Conservation (phyloP, 2,113 vertebrate genomes). For the Thunnus maccoyii region DNA sequence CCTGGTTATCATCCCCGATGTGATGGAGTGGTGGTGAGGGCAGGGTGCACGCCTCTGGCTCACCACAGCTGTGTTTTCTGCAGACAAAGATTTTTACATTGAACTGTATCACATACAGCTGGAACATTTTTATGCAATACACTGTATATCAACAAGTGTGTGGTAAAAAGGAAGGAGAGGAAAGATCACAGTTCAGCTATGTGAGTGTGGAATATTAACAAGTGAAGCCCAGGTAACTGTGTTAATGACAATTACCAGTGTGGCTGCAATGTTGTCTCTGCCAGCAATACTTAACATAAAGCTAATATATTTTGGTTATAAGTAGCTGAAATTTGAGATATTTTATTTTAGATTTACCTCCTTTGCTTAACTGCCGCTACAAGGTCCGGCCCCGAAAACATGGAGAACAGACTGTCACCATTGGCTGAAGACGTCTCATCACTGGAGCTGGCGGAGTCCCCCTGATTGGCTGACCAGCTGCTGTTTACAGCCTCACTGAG, state of each 20-base stretch:
- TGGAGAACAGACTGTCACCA: conserved; percentile 98
- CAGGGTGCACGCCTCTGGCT: conserved; percentile 92
- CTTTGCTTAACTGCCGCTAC: conserved; percentile 98
- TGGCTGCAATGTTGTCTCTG: too few relatives aligned
- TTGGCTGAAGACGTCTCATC: conserved; percentile 98
- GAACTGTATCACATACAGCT: neutral
- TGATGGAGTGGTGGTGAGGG: conserved; percentile 93
- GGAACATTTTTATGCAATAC: neutral
- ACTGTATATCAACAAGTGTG: too few relatives aligned
- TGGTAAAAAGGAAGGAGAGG: too few relatives aligned
- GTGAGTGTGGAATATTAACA: too few relatives aligned
- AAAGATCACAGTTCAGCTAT: neutral
- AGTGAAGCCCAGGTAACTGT: too few relatives aligned
- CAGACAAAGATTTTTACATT: conserved; percentile 15
- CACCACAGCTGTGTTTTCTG: conserved; percentile 98
- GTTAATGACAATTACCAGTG: too few relatives aligned
- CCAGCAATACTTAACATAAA: too few relatives aligned
- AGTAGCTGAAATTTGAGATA: too few relatives aligned
- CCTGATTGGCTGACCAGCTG: conserved; percentile 96
- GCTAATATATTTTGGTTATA: too few relatives aligned
- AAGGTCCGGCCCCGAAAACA: conserved; percentile 99
- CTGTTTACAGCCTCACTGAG: conserved; percentile 92
- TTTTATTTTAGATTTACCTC: conserved; percentile 81
- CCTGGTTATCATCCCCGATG: conserved; percentile 93
- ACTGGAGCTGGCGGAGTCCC: conserved; percentile 96